Conservation (phyloP, 2,888 invertebrate genomes). For the Drosophila nr. perissopoda region DNA sequence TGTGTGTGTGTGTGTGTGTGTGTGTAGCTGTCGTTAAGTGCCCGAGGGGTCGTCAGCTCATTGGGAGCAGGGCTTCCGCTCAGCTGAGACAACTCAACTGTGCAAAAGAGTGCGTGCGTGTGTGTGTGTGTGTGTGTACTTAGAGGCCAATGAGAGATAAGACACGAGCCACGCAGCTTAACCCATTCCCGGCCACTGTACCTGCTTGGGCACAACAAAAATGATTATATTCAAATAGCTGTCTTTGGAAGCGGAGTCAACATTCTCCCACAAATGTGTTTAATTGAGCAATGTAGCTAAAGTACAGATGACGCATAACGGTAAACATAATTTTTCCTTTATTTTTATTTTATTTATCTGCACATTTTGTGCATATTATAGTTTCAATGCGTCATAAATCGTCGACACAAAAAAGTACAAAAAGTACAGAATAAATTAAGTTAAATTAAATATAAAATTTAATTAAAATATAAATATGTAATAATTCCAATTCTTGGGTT, state of each 20-base stretch:
- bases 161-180: conserved; percentile 37
- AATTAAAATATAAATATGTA: neutral
- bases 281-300: neutral
- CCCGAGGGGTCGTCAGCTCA: conserved; percentile 23
- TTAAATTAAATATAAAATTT: neutral
- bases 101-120: conserved; percentile 7
- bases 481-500: neutral
- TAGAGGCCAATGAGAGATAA: conserved; percentile 45
- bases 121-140: conserved; percentile 9
- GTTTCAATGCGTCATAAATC: too few relatives aligned
- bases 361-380: too few relatives aligned
- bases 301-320: neutral
- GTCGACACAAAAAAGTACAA: neutral
- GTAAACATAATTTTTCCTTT: neutral
- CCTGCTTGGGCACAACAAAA: neutral
- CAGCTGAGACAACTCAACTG: conserved; percentile 50
- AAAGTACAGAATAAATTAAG: neutral
- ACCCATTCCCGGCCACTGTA: neutral
- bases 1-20: neutral
- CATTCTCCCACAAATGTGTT: neutral
- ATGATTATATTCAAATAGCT: neutral
- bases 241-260: neutral
- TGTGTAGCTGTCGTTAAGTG: conserved; percentile 18
- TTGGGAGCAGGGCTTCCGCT: conserved; percentile 38
- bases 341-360: neutral